A percentile compares a stretch with the other conserved stretches of the same genome.
These are phyloP conservation scores for Sminthurinus aureus DNA, from an alignment of 2,888 invertebrate species.

Conservation along the genomic window DNA sequence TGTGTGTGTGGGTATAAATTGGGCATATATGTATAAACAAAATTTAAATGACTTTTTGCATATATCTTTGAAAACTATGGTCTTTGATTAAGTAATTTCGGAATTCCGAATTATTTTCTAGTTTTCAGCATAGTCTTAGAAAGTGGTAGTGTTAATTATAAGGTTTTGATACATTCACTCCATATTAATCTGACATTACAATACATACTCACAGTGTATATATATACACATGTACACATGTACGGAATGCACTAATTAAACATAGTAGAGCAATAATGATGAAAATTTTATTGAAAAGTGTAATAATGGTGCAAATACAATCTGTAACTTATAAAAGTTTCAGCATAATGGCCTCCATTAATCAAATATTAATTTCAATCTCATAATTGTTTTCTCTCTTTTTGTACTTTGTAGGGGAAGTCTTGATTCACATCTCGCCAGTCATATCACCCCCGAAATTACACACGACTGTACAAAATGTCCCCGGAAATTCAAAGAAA, in stretches of 20 bases:
- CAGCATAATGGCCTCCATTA: slow-evolving; percentile 41
- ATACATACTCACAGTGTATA: not conserved
- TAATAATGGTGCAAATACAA: slow-evolving; percentile 40
- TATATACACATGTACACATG: not conserved
- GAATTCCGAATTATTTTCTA: slow-evolving; percentile 8
- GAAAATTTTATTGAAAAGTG: slow-evolving; percentile 43
- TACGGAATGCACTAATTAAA: slow-evolving; percentile 20
- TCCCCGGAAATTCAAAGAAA: slow-evolving; percentile 57
- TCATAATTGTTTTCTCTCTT: slow-evolving; percentile 39
- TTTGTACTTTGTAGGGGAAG: slow-evolving; percentile 55
- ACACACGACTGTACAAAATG: slow-evolving; percentile 57
- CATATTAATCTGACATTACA: no score
- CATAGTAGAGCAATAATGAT: slow-evolving; percentile 38
- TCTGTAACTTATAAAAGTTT: slow-evolving; percentile 37
- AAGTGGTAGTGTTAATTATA: not conserved
- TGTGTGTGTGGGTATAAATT: not conserved
- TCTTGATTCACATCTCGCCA: slow-evolving; percentile 57
- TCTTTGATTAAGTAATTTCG: slow-evolving; percentile 36
- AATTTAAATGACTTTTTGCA: slow-evolving; percentile 28
- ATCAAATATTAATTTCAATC: slow-evolving; percentile 39
- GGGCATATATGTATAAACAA: slow-evolving; percentile 21
- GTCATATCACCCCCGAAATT: slow-evolving; percentile 54
- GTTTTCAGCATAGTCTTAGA: no score
- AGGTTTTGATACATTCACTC: no score
- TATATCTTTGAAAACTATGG: slow-evolving; percentile 26